Conservation (phyloP, 2,113 vertebrate species). For the Protobothrops flavoviridis region DNA sequence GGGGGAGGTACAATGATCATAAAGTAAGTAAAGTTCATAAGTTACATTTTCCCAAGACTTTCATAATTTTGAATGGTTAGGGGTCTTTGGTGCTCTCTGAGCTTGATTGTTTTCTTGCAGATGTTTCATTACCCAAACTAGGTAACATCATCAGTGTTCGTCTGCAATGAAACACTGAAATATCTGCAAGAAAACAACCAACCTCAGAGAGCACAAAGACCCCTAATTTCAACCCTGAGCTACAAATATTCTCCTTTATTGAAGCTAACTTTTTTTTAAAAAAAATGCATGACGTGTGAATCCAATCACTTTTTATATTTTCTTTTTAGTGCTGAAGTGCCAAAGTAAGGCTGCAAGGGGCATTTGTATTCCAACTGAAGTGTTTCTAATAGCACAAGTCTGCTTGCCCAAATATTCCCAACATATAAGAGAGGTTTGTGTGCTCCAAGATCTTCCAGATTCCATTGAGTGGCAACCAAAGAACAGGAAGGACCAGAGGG, state of each 20-base stretch:
- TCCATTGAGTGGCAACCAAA: not conserved
- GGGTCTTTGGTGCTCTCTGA: not conserved
- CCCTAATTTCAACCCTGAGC: too few relatives aligned
- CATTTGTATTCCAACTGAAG: not conserved
- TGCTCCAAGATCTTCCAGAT: not conserved
- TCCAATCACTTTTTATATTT: not conserved
- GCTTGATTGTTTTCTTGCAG: not conserved
- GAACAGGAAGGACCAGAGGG: not conserved
- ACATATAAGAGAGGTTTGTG: not conserved
- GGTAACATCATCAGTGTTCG: not conserved
- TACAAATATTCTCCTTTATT: not conserved
- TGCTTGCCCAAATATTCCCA: not conserved
- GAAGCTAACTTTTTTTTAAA: not conserved
- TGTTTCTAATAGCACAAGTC: not conserved
- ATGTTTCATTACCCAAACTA: not conserved
- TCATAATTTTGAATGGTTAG: not conserved
- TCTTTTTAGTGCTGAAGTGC: not conserved
- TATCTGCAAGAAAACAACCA: not conserved
- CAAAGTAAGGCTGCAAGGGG: not conserved
- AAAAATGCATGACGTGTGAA: not conserved
- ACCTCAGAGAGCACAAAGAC: not conserved
- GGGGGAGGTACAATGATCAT: not conserved
- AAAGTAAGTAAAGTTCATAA: not conserved
- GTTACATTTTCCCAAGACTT: not conserved
- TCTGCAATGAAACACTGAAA: not conserved